Evolutionary conservation across 2,113 vertebrate species (phyloP), one percentile per base, ranked within the genome.

Genomic region (Carassius carassius): DNA sequence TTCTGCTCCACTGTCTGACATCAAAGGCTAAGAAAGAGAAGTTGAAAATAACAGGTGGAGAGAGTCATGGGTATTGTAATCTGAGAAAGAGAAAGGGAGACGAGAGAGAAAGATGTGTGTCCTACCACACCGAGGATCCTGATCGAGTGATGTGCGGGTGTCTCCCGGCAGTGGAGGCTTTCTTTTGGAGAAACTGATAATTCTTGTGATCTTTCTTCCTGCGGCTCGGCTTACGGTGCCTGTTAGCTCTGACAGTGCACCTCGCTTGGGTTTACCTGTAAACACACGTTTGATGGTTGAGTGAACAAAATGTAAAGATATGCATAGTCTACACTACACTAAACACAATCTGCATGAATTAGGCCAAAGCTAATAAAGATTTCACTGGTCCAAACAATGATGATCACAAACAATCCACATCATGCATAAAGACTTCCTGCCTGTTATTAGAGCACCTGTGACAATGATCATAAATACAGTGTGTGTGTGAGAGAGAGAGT

Each of bases 151-250:
- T 12, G 94, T 93, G 75, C 95, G 94, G 0, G 89, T 84, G 62
- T 97, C 97, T 87, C 96, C 97, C 0, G 95, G 92, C 21, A 93
- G 75, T 3, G 93, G 94, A 0, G 95, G 92, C 89, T 99, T 99
- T 92, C 95, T 96, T 91, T 98, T 99, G 88, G 98, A 98, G 93
- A 99, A 99, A 86, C 96, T 97, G 91, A 99, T 99, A 89, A 99
- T 99, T 67, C 96, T 95, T 78, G 95, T 99, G 91, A 99, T 99
- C 90, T 98, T 99, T 88, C 96, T 96, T 67, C 98, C 98, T 0
- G 98, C 98, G 0, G 95, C 97, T 75, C 97, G 94, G 92, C 97
- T 98, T 94, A 99, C 92, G 0, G 97, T 97, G 54, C 97, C 98
- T 23, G 98, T 99, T 89, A 99, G 93, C 85, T 99, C 97, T 0